A percentile compares a stretch with the other conserved stretches of the same genome.
Evolutionary conservation across 2,888 invertebrate species (phyloP).

Genomic region (Pediacus dermestoides): DNA sequence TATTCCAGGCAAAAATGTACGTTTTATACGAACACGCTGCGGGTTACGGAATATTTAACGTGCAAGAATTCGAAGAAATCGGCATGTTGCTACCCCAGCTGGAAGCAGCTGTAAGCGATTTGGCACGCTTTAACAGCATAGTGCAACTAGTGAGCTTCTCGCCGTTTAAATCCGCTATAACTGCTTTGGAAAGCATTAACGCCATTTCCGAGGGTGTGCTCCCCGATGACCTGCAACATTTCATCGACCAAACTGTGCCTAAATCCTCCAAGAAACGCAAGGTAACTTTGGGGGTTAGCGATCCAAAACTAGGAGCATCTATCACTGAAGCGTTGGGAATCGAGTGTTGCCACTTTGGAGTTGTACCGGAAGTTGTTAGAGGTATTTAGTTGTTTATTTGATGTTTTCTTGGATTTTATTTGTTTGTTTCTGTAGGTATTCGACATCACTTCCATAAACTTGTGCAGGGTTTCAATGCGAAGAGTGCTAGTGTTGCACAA

Average conservation of each 20-base stretch:
- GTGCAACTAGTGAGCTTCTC: conserved; percentile 85
- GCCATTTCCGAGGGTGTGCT: conserved; percentile 92
- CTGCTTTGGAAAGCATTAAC: conserved; percentile 94
- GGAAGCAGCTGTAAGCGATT: conserved; percentile 82
- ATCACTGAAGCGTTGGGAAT: conserved; percentile 81
- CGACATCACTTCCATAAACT: conserved; percentile 76
- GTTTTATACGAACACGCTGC: conserved; percentile 95
- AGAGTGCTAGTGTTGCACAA: conserved; percentile 83
- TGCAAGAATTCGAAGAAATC: conserved; percentile 94
- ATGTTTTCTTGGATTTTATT: too few relatives aligned
- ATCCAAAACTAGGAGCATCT: conserved; percentile 87
- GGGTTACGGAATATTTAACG: conserved; percentile 88
- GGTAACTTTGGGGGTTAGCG: conserved; percentile 75
- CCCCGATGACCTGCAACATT: conserved; percentile 84
- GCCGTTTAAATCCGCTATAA: conserved; percentile 90
- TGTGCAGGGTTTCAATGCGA: conserved; percentile 78
- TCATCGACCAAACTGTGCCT: conserved; percentile 85
- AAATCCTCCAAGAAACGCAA: conserved; percentile 70
- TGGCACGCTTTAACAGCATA: conserved; percentile 83
- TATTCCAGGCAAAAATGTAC: conserved; percentile 66
- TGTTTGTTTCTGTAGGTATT: conserved; percentile 60
- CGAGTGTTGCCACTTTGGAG: conserved; percentile 81
- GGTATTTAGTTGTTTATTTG: too few relatives aligned
- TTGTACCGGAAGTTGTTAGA: conserved; percentile 86
- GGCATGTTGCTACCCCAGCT: conserved; percentile 86